A percentile compares a stretch with the other conserved stretches of the same genome.
These are phyloP conservation scores for Pseudois nayaur DNA, from an alignment of 2,113 vertebrate genomes.

Conservation along the genomic window DNA sequence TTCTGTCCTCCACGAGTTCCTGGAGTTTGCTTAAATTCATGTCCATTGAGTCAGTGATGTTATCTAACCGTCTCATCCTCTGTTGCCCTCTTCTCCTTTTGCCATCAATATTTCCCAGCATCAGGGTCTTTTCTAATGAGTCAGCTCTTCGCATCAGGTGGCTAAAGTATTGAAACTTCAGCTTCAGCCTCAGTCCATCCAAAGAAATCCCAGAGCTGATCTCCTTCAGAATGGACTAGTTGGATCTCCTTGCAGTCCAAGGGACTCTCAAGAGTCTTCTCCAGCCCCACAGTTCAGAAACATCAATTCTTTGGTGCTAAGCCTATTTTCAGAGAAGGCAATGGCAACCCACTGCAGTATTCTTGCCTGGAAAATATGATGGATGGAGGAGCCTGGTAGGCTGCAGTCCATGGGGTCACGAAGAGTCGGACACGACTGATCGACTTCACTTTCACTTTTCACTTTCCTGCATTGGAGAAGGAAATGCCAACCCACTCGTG, in stretches of 20 bases:
- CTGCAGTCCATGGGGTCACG: too few relatives aligned
- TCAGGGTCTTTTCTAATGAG: not conserved
- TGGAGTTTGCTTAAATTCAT: not conserved
- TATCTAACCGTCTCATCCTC: not conserved
- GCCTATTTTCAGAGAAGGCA: not conserved
- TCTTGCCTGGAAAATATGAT: too few relatives aligned
- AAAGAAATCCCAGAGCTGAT: not conserved
- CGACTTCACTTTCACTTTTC: not conserved
- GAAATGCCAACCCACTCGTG: not conserved
- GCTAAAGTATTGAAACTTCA: not conserved
- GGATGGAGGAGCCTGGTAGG: too few relatives aligned
- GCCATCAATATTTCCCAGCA: not conserved
- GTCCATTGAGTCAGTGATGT: not conserved
- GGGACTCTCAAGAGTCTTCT: not conserved
- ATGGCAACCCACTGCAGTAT: too few relatives aligned
- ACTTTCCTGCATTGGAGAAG: not conserved
- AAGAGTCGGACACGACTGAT: too few relatives aligned
- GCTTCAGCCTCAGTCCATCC: not conserved
- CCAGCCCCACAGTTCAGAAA: not conserved
- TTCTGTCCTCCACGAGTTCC: not conserved
- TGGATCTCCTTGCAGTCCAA: not conserved
- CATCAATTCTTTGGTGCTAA: not conserved
- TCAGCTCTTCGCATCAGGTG: not conserved
- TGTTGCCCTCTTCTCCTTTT: not conserved
- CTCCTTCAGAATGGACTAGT: not conserved